Evolutionary conservation across 2,113 vertebrate species (phyloP).

Genomic region (Arvicanthis niloticus): DNA sequence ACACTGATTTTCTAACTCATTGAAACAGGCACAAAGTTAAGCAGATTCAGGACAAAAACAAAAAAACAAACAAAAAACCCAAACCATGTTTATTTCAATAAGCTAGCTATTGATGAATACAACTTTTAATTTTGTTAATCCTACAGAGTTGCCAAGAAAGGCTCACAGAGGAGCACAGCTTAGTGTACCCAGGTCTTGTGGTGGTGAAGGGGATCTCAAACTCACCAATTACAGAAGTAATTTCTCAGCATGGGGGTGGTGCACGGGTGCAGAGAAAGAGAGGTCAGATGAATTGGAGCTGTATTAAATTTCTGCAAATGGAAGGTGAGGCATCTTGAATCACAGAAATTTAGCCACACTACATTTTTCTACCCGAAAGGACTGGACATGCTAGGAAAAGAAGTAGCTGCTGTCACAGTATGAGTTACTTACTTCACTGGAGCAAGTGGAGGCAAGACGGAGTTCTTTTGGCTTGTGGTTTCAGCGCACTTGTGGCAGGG

Average conservation of each 20-base stretch:
- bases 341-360: neutral
- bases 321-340: neutral
- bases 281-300: neutral
- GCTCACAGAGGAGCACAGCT: neutral
- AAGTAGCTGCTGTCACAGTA: neutral
- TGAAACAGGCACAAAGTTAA: neutral
- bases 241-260: neutral
- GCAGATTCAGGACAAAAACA: neutral
- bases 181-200: too few relatives aligned
- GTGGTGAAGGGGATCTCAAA: neutral
- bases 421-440: neutral
- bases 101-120: neutral
- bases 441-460: neutral
- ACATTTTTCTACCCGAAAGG: neutral
- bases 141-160: neutral
- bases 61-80: too few relatives aligned
- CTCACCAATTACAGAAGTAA: neutral
- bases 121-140: neutral
- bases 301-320: neutral
- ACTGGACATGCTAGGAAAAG: neutral
- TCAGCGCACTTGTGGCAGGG: too few relatives aligned
- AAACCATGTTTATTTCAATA: neutral
- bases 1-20: neutral
- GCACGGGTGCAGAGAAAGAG: neutral
- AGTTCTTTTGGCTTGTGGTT: neutral